These are phyloP conservation scores for Spea hammondii DNA, from an alignment of 2,797 vertebrate species.

Conservation along the genomic window DNA sequence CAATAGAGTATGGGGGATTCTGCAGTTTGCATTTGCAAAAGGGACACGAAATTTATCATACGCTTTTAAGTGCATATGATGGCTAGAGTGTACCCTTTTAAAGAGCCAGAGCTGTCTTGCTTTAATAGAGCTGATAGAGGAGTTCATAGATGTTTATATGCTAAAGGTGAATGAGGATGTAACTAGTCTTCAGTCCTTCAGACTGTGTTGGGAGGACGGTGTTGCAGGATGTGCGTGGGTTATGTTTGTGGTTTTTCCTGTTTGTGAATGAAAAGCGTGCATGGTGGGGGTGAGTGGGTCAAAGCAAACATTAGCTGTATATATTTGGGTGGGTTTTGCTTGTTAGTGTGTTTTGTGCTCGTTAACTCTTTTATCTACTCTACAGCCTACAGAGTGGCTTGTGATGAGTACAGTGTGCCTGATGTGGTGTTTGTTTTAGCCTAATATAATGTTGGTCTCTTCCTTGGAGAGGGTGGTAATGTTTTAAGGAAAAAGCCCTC, in stretches of 20 bases:
- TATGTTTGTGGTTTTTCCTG: constrained; percentile 1
- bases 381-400: background rate
- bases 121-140: too few relatives aligned
- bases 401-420: background rate
- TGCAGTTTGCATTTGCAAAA: too few relatives aligned
- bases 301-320: background rate
- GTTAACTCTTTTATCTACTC: background rate
- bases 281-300: background rate
- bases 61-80: too few relatives aligned
- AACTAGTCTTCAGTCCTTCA: background rate
- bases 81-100: too few relatives aligned
- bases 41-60: too few relatives aligned
- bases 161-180: background rate
- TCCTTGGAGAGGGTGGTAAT: constrained; percentile 16
- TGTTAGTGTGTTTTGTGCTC: background rate
- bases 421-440: constrained; percentile 5
- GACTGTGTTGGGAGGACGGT: background rate
- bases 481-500: constrained; percentile 23
- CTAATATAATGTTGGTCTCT: background rate
- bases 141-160: too few relatives aligned
- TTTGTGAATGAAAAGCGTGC: background rate
- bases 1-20: too few relatives aligned
- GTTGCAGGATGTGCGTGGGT: background rate
- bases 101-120: too few relatives aligned
- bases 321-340: background rate